Evolutionary conservation across 2,888 invertebrate genomes (phyloP).

Genomic region (Scaeva pyrastri): DNA sequence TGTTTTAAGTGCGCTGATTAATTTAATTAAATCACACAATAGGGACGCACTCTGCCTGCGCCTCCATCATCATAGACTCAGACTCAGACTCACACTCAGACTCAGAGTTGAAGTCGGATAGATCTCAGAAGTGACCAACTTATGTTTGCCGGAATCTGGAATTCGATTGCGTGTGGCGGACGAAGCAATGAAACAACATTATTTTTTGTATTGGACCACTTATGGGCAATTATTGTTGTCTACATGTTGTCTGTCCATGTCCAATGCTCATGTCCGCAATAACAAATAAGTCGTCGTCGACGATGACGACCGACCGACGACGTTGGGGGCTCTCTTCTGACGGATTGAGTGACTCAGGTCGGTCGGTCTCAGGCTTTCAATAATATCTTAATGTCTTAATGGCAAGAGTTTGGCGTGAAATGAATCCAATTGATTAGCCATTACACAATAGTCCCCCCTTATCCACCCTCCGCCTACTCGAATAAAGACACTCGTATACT

Average conservation of each 20-base stretch:
- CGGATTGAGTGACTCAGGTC: conserved; percentile 27
- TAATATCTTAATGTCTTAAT: conserved; percentile 59
- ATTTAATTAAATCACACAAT: conserved; percentile 62
- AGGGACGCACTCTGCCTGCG: conserved; percentile 7
- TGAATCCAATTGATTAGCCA: conserved; percentile 66
- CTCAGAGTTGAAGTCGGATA: conserved; percentile 24
- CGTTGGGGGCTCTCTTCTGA: background rate
- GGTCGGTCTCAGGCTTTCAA: no score
- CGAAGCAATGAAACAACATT: conserved; percentile 4
- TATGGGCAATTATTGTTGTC: conserved; percentile 24
- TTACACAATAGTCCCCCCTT: no score
- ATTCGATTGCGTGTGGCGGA: conserved; percentile 43
- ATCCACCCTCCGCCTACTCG: conserved; percentile 6
- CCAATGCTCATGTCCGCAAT: no score
- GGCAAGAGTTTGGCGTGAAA: conserved; percentile 51
- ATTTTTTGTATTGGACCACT: conserved; percentile 25
- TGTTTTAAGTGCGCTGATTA: conserved; percentile 72
- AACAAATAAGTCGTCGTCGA: no score
- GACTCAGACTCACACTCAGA: no score
- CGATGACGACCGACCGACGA: no score
- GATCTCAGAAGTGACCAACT: conserved; percentile 6
- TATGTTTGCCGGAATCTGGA: no score
- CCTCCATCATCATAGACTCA: no score
- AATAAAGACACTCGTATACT: background rate
- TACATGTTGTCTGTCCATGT: conserved; percentile 15